These are phyloP conservation scores for Globodera rostochiensis DNA, from an alignment of 1,140 invertebrate species.

Conservation along the genomic window DNA sequence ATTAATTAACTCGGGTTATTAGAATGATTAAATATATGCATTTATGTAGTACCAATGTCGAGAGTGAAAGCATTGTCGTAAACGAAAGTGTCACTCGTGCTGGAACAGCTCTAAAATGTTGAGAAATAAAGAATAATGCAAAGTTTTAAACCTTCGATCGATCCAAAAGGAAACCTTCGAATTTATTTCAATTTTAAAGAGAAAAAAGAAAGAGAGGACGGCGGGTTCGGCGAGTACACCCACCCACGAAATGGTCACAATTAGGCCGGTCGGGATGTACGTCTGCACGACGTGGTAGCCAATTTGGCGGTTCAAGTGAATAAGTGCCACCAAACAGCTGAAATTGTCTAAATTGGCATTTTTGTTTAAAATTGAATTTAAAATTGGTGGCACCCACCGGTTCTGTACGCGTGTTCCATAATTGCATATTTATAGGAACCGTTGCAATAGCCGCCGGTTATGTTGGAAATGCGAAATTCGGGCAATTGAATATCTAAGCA, in stretches of 20 bases:
- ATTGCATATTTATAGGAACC: conserved; percentile 62
- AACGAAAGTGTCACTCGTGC: conserved; percentile 61
- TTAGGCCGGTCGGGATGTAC: conserved; percentile 80
- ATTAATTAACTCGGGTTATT: too few relatives aligned
- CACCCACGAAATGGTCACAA: conserved; percentile 84
- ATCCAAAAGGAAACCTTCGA: conserved; percentile 63
- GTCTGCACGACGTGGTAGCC: conserved; percentile 84
- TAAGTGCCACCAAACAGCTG: conserved; percentile 74
- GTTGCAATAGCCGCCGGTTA: conserved; percentile 56
- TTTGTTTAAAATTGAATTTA: not conserved
- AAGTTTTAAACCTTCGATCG: conserved; percentile 40
- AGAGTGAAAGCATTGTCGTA: conserved; percentile 60
- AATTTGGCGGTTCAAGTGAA: conserved; percentile 81
- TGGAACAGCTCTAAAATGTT: conserved; percentile 53
- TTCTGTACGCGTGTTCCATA: conserved; percentile 54
- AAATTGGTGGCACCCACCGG: conserved; percentile 39
- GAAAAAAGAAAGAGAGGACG: not conserved
- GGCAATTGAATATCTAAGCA: conserved; percentile 56
- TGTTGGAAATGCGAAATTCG: conserved; percentile 55
- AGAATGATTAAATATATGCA: too few relatives aligned
- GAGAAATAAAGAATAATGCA: not conserved
- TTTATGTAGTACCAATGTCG: conserved; percentile 48
- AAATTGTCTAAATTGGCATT: conserved; percentile 69
- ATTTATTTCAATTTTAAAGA: conserved; percentile 3
- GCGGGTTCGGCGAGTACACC: too few relatives aligned